Conservation (phyloP, 2,113 vertebrate genomes). For the Dipodomys ordii region DNA sequence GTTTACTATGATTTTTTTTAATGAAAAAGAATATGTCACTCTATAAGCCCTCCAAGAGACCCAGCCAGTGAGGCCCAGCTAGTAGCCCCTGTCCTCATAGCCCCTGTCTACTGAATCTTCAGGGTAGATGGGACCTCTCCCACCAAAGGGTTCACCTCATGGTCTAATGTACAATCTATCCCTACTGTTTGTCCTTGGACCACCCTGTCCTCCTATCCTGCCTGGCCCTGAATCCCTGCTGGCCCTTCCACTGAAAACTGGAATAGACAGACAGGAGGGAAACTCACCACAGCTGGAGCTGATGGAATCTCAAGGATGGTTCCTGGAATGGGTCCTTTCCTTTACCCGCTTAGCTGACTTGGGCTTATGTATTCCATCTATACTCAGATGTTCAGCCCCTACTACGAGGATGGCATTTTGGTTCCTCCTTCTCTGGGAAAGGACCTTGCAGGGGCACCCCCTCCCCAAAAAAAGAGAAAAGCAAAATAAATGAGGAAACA, state of each 20-base stretch:
- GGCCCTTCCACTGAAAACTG: not conserved
- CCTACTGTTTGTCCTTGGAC: constrained; percentile 50
- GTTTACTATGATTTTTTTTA: constrained; percentile 33
- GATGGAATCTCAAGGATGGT: constrained; percentile 43
- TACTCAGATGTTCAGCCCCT: constrained; percentile 57
- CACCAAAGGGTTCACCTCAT: constrained; percentile 81
- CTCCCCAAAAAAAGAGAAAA: constrained; percentile 3
- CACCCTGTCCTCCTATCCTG: not conserved
- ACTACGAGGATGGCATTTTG: constrained; percentile 32
- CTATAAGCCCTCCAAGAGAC: constrained; percentile 71
- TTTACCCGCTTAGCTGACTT: not conserved
- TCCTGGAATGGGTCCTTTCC: constrained; percentile 49
- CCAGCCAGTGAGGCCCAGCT: constrained; percentile 77
- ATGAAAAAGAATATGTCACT: constrained; percentile 81
- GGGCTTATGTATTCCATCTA: constrained; percentile 60
- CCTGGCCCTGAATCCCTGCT: not conserved
- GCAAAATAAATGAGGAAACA: constrained; percentile 44
- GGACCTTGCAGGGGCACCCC: constrained; percentile 69
- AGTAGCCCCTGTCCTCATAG: constrained; percentile 60
- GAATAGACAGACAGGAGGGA: constrained; percentile 23
- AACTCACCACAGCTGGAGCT: not conserved
- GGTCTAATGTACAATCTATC: constrained; percentile 81
- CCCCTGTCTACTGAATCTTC: not conserved
- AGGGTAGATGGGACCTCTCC: constrained; percentile 24
- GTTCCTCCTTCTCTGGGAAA: constrained; percentile 34